Evolutionary conservation across 2,888 invertebrate genomes (phyloP), one percentile per base, ranked within the genome.

Genomic region (Seira ritae): DNA sequence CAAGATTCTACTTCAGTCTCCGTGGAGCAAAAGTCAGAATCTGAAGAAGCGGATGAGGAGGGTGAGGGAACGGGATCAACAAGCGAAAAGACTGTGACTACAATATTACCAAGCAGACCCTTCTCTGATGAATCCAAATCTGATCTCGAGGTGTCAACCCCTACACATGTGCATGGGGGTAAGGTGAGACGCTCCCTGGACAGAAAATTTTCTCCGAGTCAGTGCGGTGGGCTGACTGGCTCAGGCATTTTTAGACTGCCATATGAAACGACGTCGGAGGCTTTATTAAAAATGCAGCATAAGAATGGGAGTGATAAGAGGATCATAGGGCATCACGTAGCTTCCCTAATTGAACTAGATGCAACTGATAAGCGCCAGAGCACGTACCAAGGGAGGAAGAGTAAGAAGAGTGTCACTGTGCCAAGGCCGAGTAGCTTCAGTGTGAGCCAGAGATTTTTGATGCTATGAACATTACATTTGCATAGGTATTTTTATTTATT

Each of bases 211-310:
- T 71, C 71, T 10, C 71, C 66, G 1, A 71, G 78, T 66, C 78
- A 78, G 24, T 78, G 70, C 31, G 78, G 78, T 22, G 78, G 78
- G n/a, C 42, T 20, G 15, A 17, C 6, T n/a, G 81, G 81, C 10
- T 71, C 75, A 1, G 81, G 76, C 0, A 55, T 81, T 22, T 81
- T 76, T 20, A 70, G 81, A 1, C 37, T 81, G 2, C 67, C 42
- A 17, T n/a, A 20, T 4, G 74, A 81, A 76, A 81, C 76, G 8
- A 81, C 81, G 4, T 66, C 67, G 1, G 70, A 70, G 22, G 81
- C 81, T 50, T 1, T 76, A 3, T 31, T 24, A 10, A 62, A n/a
- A 17, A 23, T 24, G 55, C 12, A 66, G n/a, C n/a, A n/a, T n/a
- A n/a, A n/a, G n/a, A n/a, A n/a, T n/a, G n/a, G n/a, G n/a, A n/a